Evolutionary conservation across 2,888 invertebrate genomes (phyloP), one percentile per base, ranked within the genome.

Genomic region (Chironomus tentans): DNA sequence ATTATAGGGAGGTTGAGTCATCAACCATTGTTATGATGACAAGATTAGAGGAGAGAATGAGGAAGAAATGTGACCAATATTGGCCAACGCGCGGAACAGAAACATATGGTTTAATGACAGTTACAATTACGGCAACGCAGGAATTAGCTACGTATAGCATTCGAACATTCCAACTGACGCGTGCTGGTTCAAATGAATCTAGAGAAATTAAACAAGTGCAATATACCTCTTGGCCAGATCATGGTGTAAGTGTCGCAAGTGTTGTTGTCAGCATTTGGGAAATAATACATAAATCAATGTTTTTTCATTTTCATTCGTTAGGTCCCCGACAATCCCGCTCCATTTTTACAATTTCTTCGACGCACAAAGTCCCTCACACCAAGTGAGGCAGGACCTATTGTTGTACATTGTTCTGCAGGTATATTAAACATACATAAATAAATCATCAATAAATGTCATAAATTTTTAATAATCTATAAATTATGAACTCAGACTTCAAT

Each of bases 161-260:
- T 80, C 87, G 99, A 78, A 98, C 98, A 4, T 98, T 99, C 87
- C 93, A 95, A 84, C 87, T 97, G 18, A 91, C 92, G 77, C 88
- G 91, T 65, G 89, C 91, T 80, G 92, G 91, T 22, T 90, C 89
- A 79, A 89, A 90, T 68, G 97, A 97, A 81, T 90, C 95, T 38
- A 89, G 98, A 0, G 98, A 99, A 83, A 91, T 99, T 75, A 94
- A 97, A 80, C 99, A 99, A 83, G 87, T 98, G 79, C 99, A 99
- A 85, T 99, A 98, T 82, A 99, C 98, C 0, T 98, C 98, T 4
- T 99, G 99, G 99, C 98, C 99, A 0, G 99, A 99, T 85, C 99
- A 99, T 82, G 98, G 94, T 18, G 38, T 38, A 38, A 38, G 38
- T 38, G 10, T 10, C 38, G 38, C 38, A 38, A 1, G 10, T 38